Evolutionary conservation across 2,888 invertebrate genomes (phyloP), one percentile per base, ranked within the genome.

Genomic region (Stramonita haemastoma): DNA sequence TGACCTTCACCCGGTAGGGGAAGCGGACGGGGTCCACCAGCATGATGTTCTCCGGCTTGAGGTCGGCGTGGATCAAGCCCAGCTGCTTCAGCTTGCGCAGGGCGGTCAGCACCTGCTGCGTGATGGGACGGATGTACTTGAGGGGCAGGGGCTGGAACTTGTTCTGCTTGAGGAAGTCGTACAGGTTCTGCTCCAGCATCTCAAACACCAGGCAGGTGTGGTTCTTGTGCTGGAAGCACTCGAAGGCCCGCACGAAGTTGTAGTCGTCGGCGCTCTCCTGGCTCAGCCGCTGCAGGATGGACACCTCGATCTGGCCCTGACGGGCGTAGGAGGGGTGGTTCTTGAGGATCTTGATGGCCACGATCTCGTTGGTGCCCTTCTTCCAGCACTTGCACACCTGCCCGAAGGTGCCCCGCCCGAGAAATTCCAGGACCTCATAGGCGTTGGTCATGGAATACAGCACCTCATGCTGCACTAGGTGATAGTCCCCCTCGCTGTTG

Each of bases 31-130:
- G 99, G 96, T 99, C 99, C 93, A 99, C 99, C 96, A 99, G 96
- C 99, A 99, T 99, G 96, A 99, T 99, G 97, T 99, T 99, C 97
- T 99, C 99, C 32, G 99, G 99, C 96, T 99, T 99, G 95, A 99
- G 97, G 96, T 99, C 99, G 92, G 99, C 99, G 97, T 99, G 99
- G 96, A 99, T 99, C 95, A 99, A 97, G 93, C 99, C 99, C 95
- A 99, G 97, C 98, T 99, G 99, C 98, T 98, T 98, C 91, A 98
- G 97, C 96, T 98, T 97, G 92, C 97, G 96, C 94, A 98, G 96
- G 91, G 98, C 98, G 90, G 97, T 97, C 93, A 98, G 96, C 94
- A 99, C 99, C 97, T 99, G 99, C 97, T 99, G 99, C 95, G 99
- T 97, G 95, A 99, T 99, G 90, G 99, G 99, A 96, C 99, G 97